phyloP scores from a whole-genome alignment of 2,888 invertebrate species.

The Catocala fraxini region DNA sequence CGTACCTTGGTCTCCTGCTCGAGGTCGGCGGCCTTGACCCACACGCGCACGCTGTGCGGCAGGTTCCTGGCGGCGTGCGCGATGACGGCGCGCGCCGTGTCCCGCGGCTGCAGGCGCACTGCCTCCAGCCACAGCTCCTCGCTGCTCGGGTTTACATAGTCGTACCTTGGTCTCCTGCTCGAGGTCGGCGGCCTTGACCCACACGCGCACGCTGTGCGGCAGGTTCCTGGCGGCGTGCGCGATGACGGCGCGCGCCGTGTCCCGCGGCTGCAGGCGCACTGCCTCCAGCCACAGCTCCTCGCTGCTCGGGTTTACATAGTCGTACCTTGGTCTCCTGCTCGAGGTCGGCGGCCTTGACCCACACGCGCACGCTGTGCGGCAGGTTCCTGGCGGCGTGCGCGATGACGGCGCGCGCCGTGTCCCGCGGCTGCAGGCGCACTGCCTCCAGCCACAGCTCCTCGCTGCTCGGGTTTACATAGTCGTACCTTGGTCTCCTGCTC shows the following conservation, averaged over 20 bases:
- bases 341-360: conserved; percentile 99
- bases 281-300: conserved; percentile 98
- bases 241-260: conserved; percentile 93
- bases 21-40: conserved; percentile 99
- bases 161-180: conserved; percentile 94
- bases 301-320: conserved; percentile 95
- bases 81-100: conserved; percentile 98
- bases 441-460: too few relatives aligned
- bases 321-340: conserved; percentile 94
- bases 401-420: conserved; percentile 94
- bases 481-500: too few relatives aligned
- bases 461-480: too few relatives aligned
- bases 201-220: conserved; percentile 98
- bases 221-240: conserved; percentile 98
- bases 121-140: conserved; percentile 98
- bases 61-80: conserved; percentile 98
- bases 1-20: conserved; percentile 94
- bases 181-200: conserved; percentile 99
- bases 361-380: conserved; percentile 98
- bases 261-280: conserved; percentile 92
- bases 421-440: too few relatives aligned
- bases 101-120: conserved; percentile 94
- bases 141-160: conserved; percentile 95
- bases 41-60: conserved; percentile 98
- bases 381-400: conserved; percentile 98